Percentiles rank a stretch among this genome's conserved stretches.
Conservation (phyloP, 2,113 vertebrate genomes). For the Burhinus bistriatus region DNA sequence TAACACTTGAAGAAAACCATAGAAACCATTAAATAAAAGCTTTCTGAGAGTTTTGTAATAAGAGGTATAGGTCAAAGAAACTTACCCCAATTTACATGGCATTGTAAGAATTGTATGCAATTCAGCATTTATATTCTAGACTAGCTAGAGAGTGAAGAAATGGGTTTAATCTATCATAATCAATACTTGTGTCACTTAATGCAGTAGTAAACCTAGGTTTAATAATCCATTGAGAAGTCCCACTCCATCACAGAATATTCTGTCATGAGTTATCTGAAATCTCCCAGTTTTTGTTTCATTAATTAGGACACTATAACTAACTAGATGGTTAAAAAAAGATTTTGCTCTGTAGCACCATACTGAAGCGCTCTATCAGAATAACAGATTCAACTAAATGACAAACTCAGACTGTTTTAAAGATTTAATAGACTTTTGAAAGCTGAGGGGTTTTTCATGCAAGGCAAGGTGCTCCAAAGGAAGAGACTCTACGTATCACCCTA, state of each 20-base stretch:
- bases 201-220: neutral
- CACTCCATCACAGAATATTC: neutral
- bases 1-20: neutral
- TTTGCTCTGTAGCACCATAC: neutral
- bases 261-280: neutral
- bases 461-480: neutral
- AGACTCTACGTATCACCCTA: neutral
- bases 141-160: neutral
- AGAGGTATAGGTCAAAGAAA: neutral
- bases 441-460: neutral
- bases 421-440: neutral
- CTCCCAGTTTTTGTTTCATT: neutral
- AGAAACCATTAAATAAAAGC: neutral
- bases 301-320: neutral
- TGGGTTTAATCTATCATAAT: neutral
- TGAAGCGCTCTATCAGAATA: neutral
- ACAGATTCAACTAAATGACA: neutral
- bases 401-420: neutral
- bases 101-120: neutral
- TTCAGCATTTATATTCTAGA: neutral
- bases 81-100: neutral
- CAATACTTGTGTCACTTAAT: neutral
- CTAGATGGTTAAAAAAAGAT: neutral
- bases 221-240: neutral
- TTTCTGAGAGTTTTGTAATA: neutral